Base-by-base conservation (phyloP, 2,888 invertebrate genomes). In the Schizotus pectinicornis region DNA sequence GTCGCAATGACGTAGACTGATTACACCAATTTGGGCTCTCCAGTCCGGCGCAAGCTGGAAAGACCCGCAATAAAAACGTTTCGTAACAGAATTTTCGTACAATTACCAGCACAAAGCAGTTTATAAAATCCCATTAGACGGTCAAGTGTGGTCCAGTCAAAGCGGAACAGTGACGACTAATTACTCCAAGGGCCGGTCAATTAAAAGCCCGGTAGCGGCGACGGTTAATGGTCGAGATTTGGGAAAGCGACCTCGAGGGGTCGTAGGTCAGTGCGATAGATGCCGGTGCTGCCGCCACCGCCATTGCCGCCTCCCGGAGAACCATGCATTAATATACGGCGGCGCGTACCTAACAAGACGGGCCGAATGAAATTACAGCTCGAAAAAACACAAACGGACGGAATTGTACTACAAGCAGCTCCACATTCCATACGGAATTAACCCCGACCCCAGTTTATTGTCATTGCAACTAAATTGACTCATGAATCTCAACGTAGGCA, bases 391-490 rank as follows among this genome's bases (percentile, higher is more conserved):
- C 42, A 37, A 56, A 56, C 54, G 48, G 48, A 51, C 49, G 34
- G 61, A 57, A 59, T 55, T 56, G 58, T 56, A 60, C 22, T 22
- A 5, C 51, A 65, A 63, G 58, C 56, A 54, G 56, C 60, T 59
- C 58, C 56, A 65, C 71, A 69, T 69, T 69, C 71, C 69, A 65
- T 61, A 66, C 67, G 68, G 66, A 71, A 72, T 72, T 71, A 72
- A 71, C 71, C 68, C 66, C 60, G 64, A 63, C 59, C 70, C 67
- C 67, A 70, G 67, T 69, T 74, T 72, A 74, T 75, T 75, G 73
- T 75, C 75, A 74, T 73, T 74, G 74, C 75, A 76, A 76, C 74
- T 77, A 76, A 76, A 77, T 76, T 76, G 75, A 74, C 76, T 77
- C 77, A 75, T 77, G 76, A 77, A 77, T 77, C 74, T 72, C 73